Evolutionary conservation across 2,888 invertebrate species (phyloP).

Genomic region (Smittia sp.): DNA sequence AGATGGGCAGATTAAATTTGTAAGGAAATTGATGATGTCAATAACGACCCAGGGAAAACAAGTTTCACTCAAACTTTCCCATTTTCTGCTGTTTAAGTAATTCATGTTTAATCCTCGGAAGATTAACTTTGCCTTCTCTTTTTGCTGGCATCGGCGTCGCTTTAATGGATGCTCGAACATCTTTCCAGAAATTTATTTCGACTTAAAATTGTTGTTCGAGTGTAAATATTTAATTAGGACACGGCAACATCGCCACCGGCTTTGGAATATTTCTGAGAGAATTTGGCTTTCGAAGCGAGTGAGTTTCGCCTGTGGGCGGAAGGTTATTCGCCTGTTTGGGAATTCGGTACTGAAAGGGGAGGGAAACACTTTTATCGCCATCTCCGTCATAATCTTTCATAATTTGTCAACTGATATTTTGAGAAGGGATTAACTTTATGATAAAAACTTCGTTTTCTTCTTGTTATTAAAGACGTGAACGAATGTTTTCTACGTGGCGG

Average conservation of each 20-base stretch:
- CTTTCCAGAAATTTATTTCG: background rate
- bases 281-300: no score
- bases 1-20: background rate
- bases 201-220: background rate
- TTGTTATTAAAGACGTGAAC: slow-evolving; percentile 54
- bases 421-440: background rate
- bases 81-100: background rate
- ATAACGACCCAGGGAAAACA: background rate
- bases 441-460: background rate
- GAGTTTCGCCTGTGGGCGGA: no score
- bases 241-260: background rate
- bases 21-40: background rate
- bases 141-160: background rate
- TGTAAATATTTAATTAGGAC: slow-evolving; percentile 4
- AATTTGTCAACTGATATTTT: slow-evolving; percentile 12
- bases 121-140: background rate
- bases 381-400: background rate
- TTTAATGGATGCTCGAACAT: background rate
- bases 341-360: background rate
- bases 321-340: background rate
- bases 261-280: no score
- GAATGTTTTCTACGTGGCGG: slow-evolving; percentile 61
- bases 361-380: background rate
- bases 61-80: background rate
- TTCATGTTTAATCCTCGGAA: background rate